Percentiles rank a stretch among this genome's conserved stretches.
These are phyloP conservation scores for Todus mexicanus DNA, from an alignment of 2,797 vertebrate genomes.

Conservation along the genomic window DNA sequence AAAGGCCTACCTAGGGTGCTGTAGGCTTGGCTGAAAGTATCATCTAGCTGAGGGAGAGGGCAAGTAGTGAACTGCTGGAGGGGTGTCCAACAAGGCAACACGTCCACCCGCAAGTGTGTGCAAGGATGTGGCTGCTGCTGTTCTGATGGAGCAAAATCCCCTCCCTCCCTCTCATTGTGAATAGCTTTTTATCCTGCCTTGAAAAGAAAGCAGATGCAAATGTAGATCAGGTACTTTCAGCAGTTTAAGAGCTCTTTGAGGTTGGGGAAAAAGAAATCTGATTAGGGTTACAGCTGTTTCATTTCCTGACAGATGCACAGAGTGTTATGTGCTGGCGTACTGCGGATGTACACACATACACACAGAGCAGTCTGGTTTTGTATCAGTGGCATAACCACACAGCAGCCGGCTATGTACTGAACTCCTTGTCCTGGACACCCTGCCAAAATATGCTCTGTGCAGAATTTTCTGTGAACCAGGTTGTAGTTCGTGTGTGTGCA, in stretches of 20 bases:
- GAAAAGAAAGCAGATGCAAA: slow-evolving; percentile 33
- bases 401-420: slow-evolving; percentile 71
- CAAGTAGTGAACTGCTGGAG: background rate
- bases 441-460: slow-evolving; percentile 74
- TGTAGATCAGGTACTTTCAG: slow-evolving; percentile 48
- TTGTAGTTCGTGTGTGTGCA: slow-evolving; percentile 22
- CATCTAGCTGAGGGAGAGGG: background rate
- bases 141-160: background rate
- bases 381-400: slow-evolving; percentile 67
- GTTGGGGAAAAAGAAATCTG: slow-evolving; percentile 42
- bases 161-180: background rate
- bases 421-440: slow-evolving; percentile 76
- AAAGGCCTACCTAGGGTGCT: background rate
- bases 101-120: background rate
- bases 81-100: background rate
- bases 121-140: background rate
- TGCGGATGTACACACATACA: slow-evolving; percentile 61
- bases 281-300: slow-evolving; percentile 62
- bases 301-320: slow-evolving; percentile 66
- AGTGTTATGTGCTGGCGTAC: slow-evolving; percentile 36
- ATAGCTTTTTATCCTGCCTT: slow-evolving; percentile 12
- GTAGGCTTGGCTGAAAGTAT: background rate
- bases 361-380: slow-evolving; percentile 54
- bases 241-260: slow-evolving; percentile 46
- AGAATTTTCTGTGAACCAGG: slow-evolving; percentile 68